These are phyloP conservation scores for Caenorhabditis remanei DNA, from an alignment of 1,140 invertebrate species.

Conservation along the genomic window DNA sequence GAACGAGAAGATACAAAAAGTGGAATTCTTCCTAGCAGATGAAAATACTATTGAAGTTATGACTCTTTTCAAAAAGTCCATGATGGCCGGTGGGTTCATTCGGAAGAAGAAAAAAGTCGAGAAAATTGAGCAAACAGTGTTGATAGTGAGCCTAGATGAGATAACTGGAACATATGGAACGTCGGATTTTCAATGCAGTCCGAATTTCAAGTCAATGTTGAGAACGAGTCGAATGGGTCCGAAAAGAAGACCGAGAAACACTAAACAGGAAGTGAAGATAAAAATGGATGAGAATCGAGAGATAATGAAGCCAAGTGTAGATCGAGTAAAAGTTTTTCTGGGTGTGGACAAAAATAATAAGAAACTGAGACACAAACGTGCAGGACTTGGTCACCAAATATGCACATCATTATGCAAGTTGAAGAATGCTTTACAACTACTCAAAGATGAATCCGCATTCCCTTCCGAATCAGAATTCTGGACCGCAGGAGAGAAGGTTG, in stretches of 20 bases:
- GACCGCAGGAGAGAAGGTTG: too few relatives aligned
- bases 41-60: neutral
- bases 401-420: too few relatives aligned
- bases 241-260: neutral
- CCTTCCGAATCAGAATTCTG: too few relatives aligned
- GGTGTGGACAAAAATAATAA: too few relatives aligned
- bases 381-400: too few relatives aligned
- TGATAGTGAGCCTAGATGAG: neutral
- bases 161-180: slow-evolving; percentile 13
- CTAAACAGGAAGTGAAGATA: neutral
- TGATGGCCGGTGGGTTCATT: neutral
- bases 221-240: neutral
- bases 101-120: neutral
- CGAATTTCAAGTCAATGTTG: neutral
- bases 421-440: too few relatives aligned
- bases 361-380: too few relatives aligned
- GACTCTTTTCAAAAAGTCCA: neutral
- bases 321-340: neutral
- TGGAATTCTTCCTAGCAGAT: neutral
- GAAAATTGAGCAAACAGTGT: too few relatives aligned
- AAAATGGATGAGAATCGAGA: neutral
- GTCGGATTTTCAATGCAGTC: neutral
- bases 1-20: neutral
- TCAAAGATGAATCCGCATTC: too few relatives aligned
- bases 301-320: neutral